Evolutionary conservation across 1,140 invertebrate species (phyloP).

Genomic region (Pseudomyrmex flavicornis): DNA sequence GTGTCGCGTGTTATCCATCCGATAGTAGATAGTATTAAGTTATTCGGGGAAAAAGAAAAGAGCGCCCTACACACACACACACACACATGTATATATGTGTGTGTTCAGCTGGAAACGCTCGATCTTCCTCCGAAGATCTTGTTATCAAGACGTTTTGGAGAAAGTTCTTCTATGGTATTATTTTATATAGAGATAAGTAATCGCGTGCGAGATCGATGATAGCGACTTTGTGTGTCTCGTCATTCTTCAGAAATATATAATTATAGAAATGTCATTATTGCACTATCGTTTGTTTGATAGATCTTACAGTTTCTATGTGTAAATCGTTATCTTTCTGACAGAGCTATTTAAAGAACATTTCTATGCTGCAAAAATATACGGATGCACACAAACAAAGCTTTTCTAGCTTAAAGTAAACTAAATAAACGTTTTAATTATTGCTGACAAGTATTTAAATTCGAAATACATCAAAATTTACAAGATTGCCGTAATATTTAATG

Average conservation of each 20-base stretch:
- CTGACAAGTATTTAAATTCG: not conserved
- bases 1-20: conserved; percentile 17
- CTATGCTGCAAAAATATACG: too few relatives aligned
- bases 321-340: too few relatives aligned
- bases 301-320: too few relatives aligned
- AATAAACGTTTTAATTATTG: not conserved
- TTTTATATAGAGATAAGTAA: not conserved
- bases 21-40: conserved; percentile 32
- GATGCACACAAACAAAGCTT: not conserved
- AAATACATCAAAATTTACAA: not conserved
- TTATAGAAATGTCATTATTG: not conserved
- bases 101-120: not conserved
- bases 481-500: conserved; percentile 18
- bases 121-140: not conserved
- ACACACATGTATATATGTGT: not conserved
- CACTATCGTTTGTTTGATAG: too few relatives aligned
- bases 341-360: too few relatives aligned
- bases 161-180: not conserved
- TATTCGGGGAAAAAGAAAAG: conserved; percentile 39
- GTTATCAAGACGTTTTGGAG: not conserved
- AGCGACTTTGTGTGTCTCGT: not conserved
- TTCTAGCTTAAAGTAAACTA: not conserved
- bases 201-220: not conserved
- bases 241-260: not conserved
- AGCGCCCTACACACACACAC: not conserved